Percentiles rank a stretch among this genome's conserved stretches.
These are phyloP conservation scores for Allobates femoralis DNA, from an alignment of 2,797 vertebrate species.

Conservation along the genomic window DNA sequence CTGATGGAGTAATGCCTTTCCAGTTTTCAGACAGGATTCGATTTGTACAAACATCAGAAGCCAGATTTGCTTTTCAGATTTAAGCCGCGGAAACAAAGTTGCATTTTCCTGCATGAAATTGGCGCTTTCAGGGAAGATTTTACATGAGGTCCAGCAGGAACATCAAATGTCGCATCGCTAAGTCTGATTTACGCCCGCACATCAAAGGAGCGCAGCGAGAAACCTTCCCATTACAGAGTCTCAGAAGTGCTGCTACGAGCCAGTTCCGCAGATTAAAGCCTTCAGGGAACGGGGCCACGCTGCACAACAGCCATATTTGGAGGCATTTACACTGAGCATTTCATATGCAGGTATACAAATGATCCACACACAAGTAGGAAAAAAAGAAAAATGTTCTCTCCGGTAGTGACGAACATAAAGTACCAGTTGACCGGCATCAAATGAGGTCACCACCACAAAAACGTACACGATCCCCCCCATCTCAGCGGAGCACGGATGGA, in stretches of 20 bases:
- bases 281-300: neutral
- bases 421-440: too few relatives aligned
- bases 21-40: neutral
- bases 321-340: neutral
- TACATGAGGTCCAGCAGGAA: slow-evolving; percentile 31
- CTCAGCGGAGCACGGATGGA: neutral
- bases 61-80: slow-evolving; percentile 13
- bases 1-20: neutral
- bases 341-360: neutral
- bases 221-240: slow-evolving; percentile 33
- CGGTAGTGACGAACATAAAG: too few relatives aligned
- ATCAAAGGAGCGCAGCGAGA: slow-evolving; percentile 27
- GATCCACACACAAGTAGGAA: too few relatives aligned
- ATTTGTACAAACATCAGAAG: slow-evolving; percentile 10
- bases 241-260: slow-evolving; percentile 10
- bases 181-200: neutral
- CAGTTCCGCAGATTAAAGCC: slow-evolving; percentile 25
- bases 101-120: slow-evolving; percentile 18
- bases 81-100: slow-evolving; percentile 25
- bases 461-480: too few relatives aligned
- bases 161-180: slow-evolving; percentile 38
- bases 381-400: too few relatives aligned
- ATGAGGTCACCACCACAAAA: too few relatives aligned
- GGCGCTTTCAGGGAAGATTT: slow-evolving; percentile 5
- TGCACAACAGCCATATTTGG: neutral